These are phyloP conservation scores for Homalodisca vitripennis DNA, from an alignment of 1,140 invertebrate genomes.

Conservation along the genomic window DNA sequence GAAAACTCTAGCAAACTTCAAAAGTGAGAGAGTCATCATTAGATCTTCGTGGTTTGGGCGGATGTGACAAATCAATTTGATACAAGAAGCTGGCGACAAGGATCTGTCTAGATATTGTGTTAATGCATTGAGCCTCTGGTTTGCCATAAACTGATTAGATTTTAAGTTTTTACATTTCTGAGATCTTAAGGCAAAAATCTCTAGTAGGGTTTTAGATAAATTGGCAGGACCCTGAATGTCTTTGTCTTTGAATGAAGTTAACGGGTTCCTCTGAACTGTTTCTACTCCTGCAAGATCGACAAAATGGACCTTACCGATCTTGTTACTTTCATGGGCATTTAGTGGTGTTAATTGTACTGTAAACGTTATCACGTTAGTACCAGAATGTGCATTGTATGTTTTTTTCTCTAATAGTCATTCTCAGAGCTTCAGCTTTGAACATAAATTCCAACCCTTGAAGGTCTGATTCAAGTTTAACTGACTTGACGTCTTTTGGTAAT, in stretches of 20 bases:
- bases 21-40: not conserved
- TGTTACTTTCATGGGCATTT: not conserved
- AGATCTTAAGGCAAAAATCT: not conserved
- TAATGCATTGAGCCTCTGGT: not conserved
- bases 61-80: not conserved
- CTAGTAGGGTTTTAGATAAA: not conserved
- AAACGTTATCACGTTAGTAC: not conserved
- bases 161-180: not conserved
- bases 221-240: not conserved
- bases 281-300: conserved; percentile 12
- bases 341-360: not conserved
- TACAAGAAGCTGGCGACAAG: not conserved
- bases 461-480: not conserved
- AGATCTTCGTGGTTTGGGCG: conserved; percentile 7
- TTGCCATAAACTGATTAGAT: not conserved
- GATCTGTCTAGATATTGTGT: conserved; percentile 8
- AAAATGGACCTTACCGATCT: not conserved
- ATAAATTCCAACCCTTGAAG: not conserved
- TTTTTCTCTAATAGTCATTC: conserved; percentile 1
- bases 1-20: not conserved
- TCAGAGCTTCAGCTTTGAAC: conserved; percentile 4
- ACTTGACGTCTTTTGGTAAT: not conserved
- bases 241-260: conserved; percentile 4
- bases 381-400: not conserved
- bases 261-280: not conserved